A percentile compares a stretch with the other conserved stretches of the same genome.
Evolutionary conservation across 2,113 vertebrate genomes (phyloP).

Genomic region (Neogobius melanostomus): DNA sequence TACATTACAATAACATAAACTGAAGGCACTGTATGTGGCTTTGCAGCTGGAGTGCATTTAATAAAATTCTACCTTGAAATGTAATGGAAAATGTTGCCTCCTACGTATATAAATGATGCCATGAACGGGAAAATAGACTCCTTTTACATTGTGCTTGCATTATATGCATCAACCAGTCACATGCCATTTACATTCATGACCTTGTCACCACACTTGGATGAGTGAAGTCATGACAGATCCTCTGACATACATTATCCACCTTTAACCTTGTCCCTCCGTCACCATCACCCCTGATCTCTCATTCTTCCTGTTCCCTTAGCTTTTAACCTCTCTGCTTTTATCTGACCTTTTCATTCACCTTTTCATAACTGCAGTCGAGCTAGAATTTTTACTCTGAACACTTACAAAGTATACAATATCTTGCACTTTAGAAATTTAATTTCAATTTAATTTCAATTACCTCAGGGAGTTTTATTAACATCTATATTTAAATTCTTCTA

Average conservation of each 20-base stretch:
- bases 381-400: slow-evolving; percentile 36
- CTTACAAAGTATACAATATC: not conserved
- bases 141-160: slow-evolving; percentile 50
- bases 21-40: not conserved
- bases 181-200: slow-evolving; percentile 71
- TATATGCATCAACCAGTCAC: slow-evolving; percentile 47
- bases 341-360: slow-evolving; percentile 46
- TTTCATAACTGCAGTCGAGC: slow-evolving; percentile 13
- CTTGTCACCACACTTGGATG: slow-evolving; percentile 64
- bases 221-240: slow-evolving; percentile 71
- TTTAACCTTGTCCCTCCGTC: slow-evolving; percentile 63
- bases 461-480: not conserved
- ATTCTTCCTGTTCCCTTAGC: slow-evolving; percentile 33
- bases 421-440: not conserved
- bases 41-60: too few relatives aligned
- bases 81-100: slow-evolving; percentile 11
- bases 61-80: not conserved
- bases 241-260: slow-evolving; percentile 68
- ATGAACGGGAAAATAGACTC: slow-evolving; percentile 7
- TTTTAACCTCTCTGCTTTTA: slow-evolving; percentile 57
- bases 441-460: not conserved
- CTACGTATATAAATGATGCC: not conserved
- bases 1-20: not conserved
- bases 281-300: slow-evolving; percentile 34
- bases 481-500: not conserved